phyloP scores from a whole-genome alignment of 2,797 vertebrate species.

The Uromys caudimaculatus region DNA sequence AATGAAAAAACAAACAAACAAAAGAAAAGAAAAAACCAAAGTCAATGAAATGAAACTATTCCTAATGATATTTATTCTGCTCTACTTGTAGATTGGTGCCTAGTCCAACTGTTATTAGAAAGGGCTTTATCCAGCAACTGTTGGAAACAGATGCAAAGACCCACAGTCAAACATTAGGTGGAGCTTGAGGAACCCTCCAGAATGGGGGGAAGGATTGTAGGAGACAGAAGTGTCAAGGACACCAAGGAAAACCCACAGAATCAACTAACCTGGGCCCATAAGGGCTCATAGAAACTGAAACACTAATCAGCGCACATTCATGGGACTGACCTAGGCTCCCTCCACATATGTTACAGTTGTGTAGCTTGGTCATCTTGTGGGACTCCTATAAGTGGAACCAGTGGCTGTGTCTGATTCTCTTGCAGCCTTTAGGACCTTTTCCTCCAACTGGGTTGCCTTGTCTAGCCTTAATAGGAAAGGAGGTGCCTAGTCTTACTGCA shows the following conservation, averaged over 20 bases:
- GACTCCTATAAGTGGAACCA: neutral
- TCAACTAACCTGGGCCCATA: neutral
- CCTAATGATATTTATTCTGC: neutral
- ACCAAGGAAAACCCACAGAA: neutral
- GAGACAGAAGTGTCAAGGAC: neutral
- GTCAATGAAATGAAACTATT: neutral
- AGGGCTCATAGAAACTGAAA: neutral
- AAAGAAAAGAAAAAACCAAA: neutral
- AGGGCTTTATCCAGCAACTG: no score
- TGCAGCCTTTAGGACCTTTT: neutral
- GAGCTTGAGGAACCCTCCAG: neutral
- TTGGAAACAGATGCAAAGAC: no score
- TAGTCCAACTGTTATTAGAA: no score
- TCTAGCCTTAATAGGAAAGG: neutral
- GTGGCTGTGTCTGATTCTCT: neutral
- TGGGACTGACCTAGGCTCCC: neutral
- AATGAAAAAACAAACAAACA: neutral
- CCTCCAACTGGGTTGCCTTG: neutral
- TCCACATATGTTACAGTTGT: neutral
- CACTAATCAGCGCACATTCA: neutral
- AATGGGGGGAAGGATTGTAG: neutral
- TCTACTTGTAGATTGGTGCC: no score
- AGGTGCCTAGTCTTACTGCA: neutral
- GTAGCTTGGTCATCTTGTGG: neutral
- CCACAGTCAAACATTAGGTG: neutral